phyloP scores from a whole-genome alignment of 2,113 vertebrate species.

The Shinisaurus crocodilurus region DNA sequence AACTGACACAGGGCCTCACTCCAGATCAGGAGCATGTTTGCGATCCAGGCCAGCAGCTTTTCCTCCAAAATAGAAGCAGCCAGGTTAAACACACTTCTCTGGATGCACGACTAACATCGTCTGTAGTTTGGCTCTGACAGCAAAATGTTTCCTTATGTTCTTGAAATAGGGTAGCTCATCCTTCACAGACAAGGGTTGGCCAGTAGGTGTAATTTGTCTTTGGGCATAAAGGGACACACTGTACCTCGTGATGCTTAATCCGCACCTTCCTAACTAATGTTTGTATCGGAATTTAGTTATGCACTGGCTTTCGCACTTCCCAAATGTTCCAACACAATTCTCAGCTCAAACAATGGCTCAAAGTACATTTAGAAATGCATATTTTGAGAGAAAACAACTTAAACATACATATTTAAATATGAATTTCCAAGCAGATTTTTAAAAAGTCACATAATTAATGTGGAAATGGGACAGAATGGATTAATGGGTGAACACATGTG shows the following conservation, averaged over 20 bases:
- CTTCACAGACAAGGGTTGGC: background rate
- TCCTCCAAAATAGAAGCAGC: no score
- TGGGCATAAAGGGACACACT: background rate
- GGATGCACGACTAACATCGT: no score
- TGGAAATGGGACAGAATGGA: no score
- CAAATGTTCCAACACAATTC: background rate
- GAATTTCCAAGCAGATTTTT: no score
- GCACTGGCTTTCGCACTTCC: background rate
- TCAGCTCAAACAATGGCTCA: background rate
- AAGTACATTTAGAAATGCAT: background rate
- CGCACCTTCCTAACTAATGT: no score
- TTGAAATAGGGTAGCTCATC: background rate
- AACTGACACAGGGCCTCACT: background rate
- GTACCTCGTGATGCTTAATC: background rate
- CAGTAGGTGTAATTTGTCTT: background rate
- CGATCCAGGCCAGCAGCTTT: no score
- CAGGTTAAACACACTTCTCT: no score
- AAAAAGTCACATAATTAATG: background rate
- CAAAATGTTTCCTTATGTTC: background rate
- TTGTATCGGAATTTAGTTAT: no score
- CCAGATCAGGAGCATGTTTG: background rate
- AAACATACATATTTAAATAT: background rate
- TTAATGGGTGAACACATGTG: no score
- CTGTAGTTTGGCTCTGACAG: background rate
- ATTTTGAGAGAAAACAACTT: background rate